Conservation (phyloP, 1,140 invertebrate genomes). For the Caenorhabditis briggsae region DNA sequence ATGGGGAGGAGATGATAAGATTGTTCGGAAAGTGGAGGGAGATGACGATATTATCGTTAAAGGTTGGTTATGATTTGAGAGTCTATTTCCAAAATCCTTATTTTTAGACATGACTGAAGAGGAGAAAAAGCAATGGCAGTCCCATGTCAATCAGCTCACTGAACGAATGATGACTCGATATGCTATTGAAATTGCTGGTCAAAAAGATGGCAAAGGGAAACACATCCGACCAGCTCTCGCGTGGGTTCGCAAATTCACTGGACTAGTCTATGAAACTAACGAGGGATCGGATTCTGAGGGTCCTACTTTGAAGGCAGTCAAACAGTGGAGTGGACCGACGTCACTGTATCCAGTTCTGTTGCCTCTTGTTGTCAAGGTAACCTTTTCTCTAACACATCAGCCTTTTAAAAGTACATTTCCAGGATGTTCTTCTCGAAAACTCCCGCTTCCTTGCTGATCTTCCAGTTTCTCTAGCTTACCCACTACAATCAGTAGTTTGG, state of each 20-base stretch:
- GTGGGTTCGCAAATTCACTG: constrained; percentile 37
- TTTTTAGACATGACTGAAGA: constrained; percentile 16
- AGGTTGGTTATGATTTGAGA: too few relatives aligned
- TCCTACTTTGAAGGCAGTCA: not conserved
- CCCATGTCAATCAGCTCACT: not conserved
- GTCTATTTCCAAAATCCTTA: too few relatives aligned
- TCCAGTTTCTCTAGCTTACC: not conserved
- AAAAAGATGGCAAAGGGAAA: constrained; percentile 18
- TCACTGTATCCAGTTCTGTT: not conserved
- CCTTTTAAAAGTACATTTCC: not conserved
- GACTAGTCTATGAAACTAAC: not conserved
- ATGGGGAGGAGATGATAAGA: constrained; percentile 36
- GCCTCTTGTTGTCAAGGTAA: constrained; percentile 23
- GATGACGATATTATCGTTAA: constrained; percentile 42
- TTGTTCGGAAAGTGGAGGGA: not conserved
- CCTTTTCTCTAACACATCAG: not conserved
- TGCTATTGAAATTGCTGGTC: not conserved
- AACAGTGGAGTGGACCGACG: constrained; percentile 4
- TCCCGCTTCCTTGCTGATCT: constrained; percentile 23
- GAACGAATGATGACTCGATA: constrained; percentile 4
- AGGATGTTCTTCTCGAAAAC: constrained; percentile 42
- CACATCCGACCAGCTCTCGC: not conserved
- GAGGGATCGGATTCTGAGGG: not conserved
- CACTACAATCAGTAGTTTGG: not conserved
- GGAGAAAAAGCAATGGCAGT: constrained; percentile 6